These are phyloP conservation scores for Vombatus ursinus DNA, from an alignment of 2,113 vertebrate genomes.

Conservation along the genomic window DNA sequence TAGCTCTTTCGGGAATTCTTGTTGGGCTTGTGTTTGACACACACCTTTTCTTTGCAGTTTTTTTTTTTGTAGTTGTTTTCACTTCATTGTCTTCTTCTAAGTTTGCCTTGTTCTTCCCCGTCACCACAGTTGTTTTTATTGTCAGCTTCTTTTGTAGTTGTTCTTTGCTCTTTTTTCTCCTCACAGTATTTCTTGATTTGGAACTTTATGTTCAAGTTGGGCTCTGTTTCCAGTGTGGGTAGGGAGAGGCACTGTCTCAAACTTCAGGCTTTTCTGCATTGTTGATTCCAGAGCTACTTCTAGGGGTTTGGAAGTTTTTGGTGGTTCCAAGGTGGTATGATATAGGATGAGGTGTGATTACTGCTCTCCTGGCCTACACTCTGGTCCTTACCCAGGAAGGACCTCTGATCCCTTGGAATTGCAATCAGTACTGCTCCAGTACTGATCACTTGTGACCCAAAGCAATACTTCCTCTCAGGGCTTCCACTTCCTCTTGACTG, in stretches of 20 bases:
- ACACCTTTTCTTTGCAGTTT: background rate
- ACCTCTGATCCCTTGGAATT: background rate
- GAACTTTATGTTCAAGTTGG: background rate
- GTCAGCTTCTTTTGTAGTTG: background rate
- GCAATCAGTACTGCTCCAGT: background rate
- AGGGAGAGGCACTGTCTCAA: background rate
- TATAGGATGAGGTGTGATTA: background rate
- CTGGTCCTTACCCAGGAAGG: background rate
- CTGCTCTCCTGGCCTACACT: background rate
- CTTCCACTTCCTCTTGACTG: background rate
- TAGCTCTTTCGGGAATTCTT: background rate
- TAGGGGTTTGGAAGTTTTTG: background rate
- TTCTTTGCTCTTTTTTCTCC: no score
- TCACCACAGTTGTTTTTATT: background rate
- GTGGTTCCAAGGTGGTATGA: background rate
- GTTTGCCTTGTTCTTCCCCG: background rate
- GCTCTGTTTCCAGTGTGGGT: background rate
- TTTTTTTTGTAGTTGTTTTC: background rate
- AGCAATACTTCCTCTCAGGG: background rate
- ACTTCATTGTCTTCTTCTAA: background rate
- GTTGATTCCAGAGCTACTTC: background rate
- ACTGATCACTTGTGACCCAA: background rate
- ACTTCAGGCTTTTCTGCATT: background rate
- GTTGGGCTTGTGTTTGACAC: background rate
- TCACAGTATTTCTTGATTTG: background rate